These are phyloP conservation scores for Psettodes erumei DNA, from an alignment of 2,113 vertebrate species.

Conservation along the genomic window DNA sequence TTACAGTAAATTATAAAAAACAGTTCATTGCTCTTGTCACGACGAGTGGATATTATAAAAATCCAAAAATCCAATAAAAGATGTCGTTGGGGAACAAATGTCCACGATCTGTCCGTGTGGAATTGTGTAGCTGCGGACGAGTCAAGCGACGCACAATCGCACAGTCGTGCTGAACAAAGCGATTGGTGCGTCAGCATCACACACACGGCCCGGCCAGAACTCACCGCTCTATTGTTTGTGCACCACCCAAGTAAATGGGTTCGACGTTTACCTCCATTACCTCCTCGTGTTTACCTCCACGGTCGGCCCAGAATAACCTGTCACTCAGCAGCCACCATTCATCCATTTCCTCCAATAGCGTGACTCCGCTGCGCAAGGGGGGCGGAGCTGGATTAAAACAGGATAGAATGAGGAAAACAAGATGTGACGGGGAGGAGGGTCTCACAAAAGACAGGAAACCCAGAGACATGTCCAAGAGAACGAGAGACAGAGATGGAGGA, in stretches of 20 bases:
- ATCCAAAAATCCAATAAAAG: too few relatives aligned
- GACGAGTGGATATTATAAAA: too few relatives aligned
- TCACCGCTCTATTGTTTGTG: slow-evolving; percentile 63
- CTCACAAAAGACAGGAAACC: slow-evolving; percentile 79
- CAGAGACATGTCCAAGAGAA: slow-evolving; percentile 70
- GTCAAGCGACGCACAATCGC: too few relatives aligned
- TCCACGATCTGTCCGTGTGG: too few relatives aligned
- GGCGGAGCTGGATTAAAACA: slow-evolving; percentile 73
- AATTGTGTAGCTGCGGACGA: too few relatives aligned
- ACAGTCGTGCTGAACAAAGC: too few relatives aligned
- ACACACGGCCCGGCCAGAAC: slow-evolving; percentile 16
- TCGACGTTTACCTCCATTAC: slow-evolving; percentile 78
- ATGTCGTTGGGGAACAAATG: too few relatives aligned
- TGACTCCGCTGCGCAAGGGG: slow-evolving; percentile 59
- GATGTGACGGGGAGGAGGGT: slow-evolving; percentile 75
- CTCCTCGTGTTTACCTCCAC: slow-evolving; percentile 74
- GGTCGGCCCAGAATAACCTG: slow-evolving; percentile 75
- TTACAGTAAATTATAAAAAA: too few relatives aligned
- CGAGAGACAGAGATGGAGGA: slow-evolving; percentile 59
- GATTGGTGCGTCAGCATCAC: too few relatives aligned
- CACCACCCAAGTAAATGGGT: slow-evolving; percentile 41
- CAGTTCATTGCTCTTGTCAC: too few relatives aligned
- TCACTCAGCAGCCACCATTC: slow-evolving; percentile 77
- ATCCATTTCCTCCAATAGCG: slow-evolving; percentile 80
- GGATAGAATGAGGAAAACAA: slow-evolving; percentile 81